Percentiles rank a stretch among this genome's conserved stretches.
Evolutionary conservation across 2,888 invertebrate species (phyloP).

Genomic region (Lasioglossum zephyrum): DNA sequence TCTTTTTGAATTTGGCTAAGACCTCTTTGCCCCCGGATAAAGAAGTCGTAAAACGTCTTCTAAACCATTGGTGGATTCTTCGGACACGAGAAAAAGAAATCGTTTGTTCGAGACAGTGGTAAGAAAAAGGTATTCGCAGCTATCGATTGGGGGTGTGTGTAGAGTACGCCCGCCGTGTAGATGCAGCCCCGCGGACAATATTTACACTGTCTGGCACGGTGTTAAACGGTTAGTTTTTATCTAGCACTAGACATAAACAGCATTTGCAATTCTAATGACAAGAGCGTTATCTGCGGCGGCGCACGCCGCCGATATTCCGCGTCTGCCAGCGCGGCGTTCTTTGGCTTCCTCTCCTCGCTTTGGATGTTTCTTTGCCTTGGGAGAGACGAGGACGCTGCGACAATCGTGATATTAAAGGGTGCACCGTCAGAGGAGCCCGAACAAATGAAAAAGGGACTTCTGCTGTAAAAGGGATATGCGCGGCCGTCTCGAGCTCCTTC

Average conservation of each 20-base stretch:
- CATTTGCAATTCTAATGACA: slow-evolving; percentile 59
- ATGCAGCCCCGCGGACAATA: background rate
- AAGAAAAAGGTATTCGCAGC: background rate
- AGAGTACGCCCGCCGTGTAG: slow-evolving; percentile 12
- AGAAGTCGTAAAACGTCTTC: background rate
- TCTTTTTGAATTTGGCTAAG: background rate
- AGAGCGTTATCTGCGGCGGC: slow-evolving; percentile 44
- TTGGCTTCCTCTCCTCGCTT: slow-evolving; percentile 12
- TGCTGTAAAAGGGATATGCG: slow-evolving; percentile 5
- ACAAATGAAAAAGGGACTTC: slow-evolving; percentile 36
- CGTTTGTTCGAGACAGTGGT: background rate
- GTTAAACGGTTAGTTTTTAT: slow-evolving; percentile 55
- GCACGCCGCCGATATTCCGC: slow-evolving; percentile 47
- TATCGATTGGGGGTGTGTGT: slow-evolving; percentile 37
- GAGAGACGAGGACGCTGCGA: slow-evolving; percentile 21
- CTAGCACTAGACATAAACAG: slow-evolving; percentile 38
- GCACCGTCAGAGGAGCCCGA: slow-evolving; percentile 1
- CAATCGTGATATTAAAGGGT: slow-evolving; percentile 50
- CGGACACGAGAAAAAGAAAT: background rate
- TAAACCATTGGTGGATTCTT: background rate
- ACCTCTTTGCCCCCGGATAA: slow-evolving; percentile 5
- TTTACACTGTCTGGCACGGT: slow-evolving; percentile 30
- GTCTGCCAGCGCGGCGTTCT: slow-evolving; percentile 20
- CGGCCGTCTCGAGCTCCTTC: background rate
- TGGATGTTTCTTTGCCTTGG: background rate